Conservation (phyloP, 2,113 vertebrate genomes). For the Hyperopisus bebe region DNA sequence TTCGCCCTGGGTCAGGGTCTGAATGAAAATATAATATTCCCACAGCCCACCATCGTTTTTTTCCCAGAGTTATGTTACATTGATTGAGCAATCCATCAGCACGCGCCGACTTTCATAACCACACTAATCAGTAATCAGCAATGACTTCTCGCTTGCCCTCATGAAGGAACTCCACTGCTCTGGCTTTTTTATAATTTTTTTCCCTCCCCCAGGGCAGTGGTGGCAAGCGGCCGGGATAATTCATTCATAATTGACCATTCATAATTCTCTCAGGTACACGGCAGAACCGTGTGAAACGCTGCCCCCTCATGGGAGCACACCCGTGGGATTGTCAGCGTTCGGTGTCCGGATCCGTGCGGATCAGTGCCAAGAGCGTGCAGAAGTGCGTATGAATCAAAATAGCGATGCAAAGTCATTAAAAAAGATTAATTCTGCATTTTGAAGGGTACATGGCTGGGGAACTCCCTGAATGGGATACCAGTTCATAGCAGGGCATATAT, state of each 20-base stretch:
- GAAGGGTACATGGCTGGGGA: background rate
- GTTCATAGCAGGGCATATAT: background rate
- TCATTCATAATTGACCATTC: slow-evolving; percentile 9
- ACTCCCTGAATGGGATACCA: background rate
- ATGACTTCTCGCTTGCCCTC: slow-evolving; percentile 22
- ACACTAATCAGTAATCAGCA: slow-evolving; percentile 39
- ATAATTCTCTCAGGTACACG: background rate
- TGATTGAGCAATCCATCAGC: slow-evolving; percentile 57
- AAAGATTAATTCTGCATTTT: background rate
- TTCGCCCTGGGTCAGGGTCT: slow-evolving; percentile 40
- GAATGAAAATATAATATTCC: slow-evolving; percentile 40
- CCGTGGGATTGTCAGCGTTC: background rate
- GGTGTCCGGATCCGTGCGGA: background rate
- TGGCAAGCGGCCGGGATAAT: background rate
- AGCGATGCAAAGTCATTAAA: background rate
- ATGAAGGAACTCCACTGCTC: background rate
- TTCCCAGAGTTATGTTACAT: slow-evolving; percentile 51
- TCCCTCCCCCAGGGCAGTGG: background rate
- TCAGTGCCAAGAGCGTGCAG: background rate
- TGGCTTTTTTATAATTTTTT: background rate
- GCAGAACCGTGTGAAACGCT: background rate
- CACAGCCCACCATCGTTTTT: slow-evolving; percentile 47
- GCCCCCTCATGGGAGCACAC: background rate
- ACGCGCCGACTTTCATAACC: slow-evolving; percentile 40
- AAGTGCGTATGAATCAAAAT: background rate